Evolutionary conservation across 2,888 invertebrate genomes (phyloP), one percentile per base, ranked within the genome.

Genomic region (Lasioglossum figueresi): DNA sequence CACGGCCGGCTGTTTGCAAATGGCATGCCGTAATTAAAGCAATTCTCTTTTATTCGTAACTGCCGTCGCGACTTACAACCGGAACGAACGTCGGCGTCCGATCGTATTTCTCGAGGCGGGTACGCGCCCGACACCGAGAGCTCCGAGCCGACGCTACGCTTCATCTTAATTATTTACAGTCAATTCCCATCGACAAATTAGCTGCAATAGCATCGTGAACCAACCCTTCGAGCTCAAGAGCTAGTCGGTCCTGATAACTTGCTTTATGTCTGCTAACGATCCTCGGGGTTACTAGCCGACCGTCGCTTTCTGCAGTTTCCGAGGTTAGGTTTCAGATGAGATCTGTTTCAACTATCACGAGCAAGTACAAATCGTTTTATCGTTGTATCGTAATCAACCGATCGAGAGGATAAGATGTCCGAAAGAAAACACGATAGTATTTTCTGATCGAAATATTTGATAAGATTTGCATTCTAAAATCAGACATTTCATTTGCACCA

Each of bases 1-100:
- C 70, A 77, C 76, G 79, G 66, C 59, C 85, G 71, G 77, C 73
- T 73, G 85, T 85, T 86, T 85, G 82, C 85, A 86, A 85, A 85
- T 82, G 82, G 79, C 79, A 68, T 8, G 85, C 82, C 85, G 82
- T 86, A 86, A 86, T 86, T 86, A 86, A 86, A 77, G 74, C 85
- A 80, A 86, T 86, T 85, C 85, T 79, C 79, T 82, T 86, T 86
- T 86, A 85, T 86, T 70, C 82, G 76, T 82, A 74, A 79, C 82
- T 71, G 79, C 85, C 79, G 43, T 31, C 63, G 70, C 70, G 76
- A 81, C 85, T 86, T 79, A 74, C 43, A 71, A 40, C 73, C 66
- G 68, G 52, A 76, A 84, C 80, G 80, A 84, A 77, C 68, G 31
- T 37, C 12, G 6, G 16, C 68, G 31, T 37, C 12, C 4, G 16